Conservation (phyloP, 2,797 vertebrate genomes). For the Cyclura pinguis region DNA sequence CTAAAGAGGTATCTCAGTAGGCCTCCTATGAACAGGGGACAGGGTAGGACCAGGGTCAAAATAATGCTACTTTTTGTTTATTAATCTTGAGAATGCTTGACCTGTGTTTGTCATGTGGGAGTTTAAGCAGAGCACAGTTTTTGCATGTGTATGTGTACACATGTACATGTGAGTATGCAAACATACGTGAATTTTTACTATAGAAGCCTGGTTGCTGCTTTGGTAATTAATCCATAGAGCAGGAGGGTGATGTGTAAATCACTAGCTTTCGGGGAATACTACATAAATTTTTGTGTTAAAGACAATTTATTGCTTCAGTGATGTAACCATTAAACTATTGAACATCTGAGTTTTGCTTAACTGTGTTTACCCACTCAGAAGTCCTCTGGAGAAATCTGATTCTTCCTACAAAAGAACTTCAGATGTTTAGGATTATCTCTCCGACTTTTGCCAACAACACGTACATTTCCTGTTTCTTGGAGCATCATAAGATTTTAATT, state of each 20-base stretch:
- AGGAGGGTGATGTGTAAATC: conserved; percentile 17
- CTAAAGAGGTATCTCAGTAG: background rate
- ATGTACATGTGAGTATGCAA: background rate
- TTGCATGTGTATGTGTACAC: background rate
- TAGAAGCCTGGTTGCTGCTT: background rate
- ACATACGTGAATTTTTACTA: background rate
- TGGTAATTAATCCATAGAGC: background rate
- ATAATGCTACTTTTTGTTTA: background rate
- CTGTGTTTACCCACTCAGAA: conserved; percentile 57
- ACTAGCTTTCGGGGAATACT: background rate
- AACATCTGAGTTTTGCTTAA: conserved; percentile 56
- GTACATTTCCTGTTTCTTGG: conserved; percentile 45
- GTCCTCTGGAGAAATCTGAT: conserved; percentile 41
- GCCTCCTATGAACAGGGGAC: no score
- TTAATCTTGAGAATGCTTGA: background rate
- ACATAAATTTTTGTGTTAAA: conserved; percentile 6
- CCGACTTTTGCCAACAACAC: conserved; percentile 41
- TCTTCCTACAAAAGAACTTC: conserved; percentile 48
- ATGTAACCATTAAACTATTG: conserved; percentile 53
- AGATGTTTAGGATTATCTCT: conserved; percentile 54
- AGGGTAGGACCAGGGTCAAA: background rate
- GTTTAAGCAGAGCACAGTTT: background rate
- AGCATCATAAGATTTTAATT: conserved; percentile 53
- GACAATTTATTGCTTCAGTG: conserved; percentile 29
- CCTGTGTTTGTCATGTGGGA: background rate